Evolutionary conservation across 2,888 invertebrate genomes (phyloP), one percentile per base, ranked within the genome.

Genomic region (Drosophila emarginata): DNA sequence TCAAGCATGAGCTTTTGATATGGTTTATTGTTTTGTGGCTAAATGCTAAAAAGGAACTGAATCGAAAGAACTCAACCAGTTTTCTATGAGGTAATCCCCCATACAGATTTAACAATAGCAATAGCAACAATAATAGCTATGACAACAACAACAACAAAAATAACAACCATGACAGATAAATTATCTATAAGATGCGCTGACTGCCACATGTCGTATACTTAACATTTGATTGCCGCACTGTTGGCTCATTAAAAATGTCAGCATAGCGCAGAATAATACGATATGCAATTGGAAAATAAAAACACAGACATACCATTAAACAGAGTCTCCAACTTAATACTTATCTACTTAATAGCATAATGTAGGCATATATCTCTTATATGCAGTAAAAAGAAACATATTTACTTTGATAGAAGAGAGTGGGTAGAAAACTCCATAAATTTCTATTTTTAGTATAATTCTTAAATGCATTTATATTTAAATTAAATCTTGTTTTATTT

Each of bases 231-330:
- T 77, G 70, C 61, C 66, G 61, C 66, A 59, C 39, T 53, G 18
- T n/a, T 53, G 60, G 58, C 59, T 64, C 80, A 80, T 82, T 82
- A 71, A 71, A 78, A 67, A 67, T 72, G 83, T 80, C 83, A 77
- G 66, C 68, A 64, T 59, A 39, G 61, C 28, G 67, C 51, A 56
- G 37, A 61, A 53, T 39, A 39, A 28, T 70, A 51, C 45, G 23
- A 56, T 5, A 54, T 56, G 45, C 60, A 67, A 70, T 70, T 54
- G 61, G 40, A 70, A 57, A 64, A 50, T 57, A 53, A 65, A 68
- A 52, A 69, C 45, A 53, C 26, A 11, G 37, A 50, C n/a, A 40
- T 61, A 61, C 28, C 28, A 52, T 53, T 40, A 40, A 54, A 28
- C 62, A 53, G 26, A 26, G 28, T 11, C n/a, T 23, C 45, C 21